Evolutionary conservation across 2,113 vertebrate species (phyloP).

Genomic region (Orthonyx spaldingii): DNA sequence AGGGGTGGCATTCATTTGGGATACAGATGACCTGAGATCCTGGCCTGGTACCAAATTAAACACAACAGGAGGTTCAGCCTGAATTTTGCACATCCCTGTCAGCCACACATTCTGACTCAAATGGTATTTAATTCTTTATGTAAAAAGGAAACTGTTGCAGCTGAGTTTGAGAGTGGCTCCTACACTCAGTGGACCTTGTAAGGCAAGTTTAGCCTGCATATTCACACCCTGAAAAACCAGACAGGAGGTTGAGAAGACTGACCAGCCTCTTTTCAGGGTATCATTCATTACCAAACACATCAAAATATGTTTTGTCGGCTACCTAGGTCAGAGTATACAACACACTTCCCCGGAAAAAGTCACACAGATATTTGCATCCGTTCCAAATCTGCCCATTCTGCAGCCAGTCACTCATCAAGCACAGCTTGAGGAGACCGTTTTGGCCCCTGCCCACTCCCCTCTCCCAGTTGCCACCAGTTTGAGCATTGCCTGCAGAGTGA

Average conservation of each 20-base stretch:
- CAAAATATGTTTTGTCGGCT: not conserved
- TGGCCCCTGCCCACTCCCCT: not conserved
- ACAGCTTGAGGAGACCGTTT: not conserved
- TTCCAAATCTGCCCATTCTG: not conserved
- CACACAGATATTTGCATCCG: not conserved
- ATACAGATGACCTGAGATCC: not conserved
- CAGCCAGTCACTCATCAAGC: rapidly evolving
- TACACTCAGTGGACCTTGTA: too few species aligned
- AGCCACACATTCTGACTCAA: not conserved
- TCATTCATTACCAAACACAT: not conserved
- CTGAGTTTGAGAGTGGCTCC: not conserved
- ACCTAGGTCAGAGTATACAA: too few species aligned
- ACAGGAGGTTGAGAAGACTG: not conserved
- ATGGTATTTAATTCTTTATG: not conserved
- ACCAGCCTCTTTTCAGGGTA: not conserved
- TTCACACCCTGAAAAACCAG: not conserved
- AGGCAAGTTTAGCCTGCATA: not conserved
- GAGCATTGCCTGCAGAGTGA: not conserved
- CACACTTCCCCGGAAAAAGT: not conserved
- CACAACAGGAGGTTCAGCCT: not conserved
- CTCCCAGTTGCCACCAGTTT: not conserved
- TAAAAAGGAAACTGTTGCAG: not conserved
- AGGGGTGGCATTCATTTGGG: not conserved
- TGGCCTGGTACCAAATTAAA: not conserved
- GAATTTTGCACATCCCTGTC: not conserved